Percentiles rank a stretch among this genome's conserved stretches.
phyloP scores from a whole-genome alignment of 2,113 vertebrate species.

The Collichthys lucidus region DNA sequence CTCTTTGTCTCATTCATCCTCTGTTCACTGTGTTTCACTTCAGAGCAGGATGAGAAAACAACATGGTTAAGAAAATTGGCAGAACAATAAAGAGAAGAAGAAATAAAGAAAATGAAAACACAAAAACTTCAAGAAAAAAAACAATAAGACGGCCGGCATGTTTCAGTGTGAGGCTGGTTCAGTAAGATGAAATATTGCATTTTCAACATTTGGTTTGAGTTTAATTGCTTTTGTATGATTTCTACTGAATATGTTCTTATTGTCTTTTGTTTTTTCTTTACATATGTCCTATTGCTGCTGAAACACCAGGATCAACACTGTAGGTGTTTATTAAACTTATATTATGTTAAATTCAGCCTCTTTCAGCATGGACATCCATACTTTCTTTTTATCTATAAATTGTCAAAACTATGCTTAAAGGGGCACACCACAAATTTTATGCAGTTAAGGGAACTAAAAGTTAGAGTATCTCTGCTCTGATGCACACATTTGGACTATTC shows the following conservation, averaged over 20 bases:
- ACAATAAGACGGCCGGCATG: neutral
- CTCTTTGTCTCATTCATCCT: constrained; percentile 23
- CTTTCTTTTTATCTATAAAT: too few relatives aligned
- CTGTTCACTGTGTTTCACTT: constrained; percentile 23
- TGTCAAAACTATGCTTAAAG: neutral
- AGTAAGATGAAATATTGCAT: too few relatives aligned
- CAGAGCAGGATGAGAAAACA: constrained; percentile 32
- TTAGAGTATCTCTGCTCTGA: neutral
- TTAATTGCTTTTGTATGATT: too few relatives aligned
- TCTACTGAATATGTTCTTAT: too few relatives aligned
- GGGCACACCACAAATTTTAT: neutral
- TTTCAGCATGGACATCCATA: too few relatives aligned
- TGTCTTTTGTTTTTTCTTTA: too few relatives aligned
- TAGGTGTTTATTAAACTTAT: too few relatives aligned
- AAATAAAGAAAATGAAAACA: neutral
- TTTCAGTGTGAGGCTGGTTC: too few relatives aligned
- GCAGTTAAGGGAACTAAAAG: neutral
- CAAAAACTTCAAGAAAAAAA: neutral
- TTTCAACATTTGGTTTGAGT: too few relatives aligned
- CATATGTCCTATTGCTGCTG: too few relatives aligned
- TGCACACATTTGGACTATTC: neutral
- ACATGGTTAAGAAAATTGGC: constrained; percentile 13
- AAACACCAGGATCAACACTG: too few relatives aligned
- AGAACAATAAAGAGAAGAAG: constrained; percentile 14
- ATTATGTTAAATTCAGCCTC: too few relatives aligned